Conservation (phyloP, 2,113 vertebrate genomes). For the Ptychochromis oligacanthus region DNA sequence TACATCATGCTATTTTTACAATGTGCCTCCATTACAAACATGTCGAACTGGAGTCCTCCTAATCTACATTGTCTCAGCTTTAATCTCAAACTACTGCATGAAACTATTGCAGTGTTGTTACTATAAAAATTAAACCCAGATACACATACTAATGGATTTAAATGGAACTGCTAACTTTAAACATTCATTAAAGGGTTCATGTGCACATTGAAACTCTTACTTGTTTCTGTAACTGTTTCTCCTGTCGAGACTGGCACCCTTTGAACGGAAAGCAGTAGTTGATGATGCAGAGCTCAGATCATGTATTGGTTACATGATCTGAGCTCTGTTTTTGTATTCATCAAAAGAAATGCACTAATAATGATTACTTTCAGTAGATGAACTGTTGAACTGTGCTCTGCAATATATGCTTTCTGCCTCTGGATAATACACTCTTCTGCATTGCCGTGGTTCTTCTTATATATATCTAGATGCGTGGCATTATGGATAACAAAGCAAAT, state of each 20-base stretch:
- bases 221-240: conserved; percentile 1
- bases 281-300: too few species aligned
- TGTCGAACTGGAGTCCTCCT: neutral
- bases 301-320: too few species aligned
- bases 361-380: neutral
- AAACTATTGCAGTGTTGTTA: neutral
- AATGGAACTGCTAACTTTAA: neutral
- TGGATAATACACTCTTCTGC: neutral
- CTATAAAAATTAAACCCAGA: neutral
- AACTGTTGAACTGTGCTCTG: neutral
- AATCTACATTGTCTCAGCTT: conserved; percentile 3
- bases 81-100: neutral
- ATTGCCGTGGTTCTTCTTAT: conserved; percentile 30
- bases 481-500: neutral
- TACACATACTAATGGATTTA: neutral
- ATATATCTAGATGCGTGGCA: neutral
- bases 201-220: neutral
- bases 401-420: conserved; percentile 10
- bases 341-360: neutral
- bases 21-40: conserved; percentile 14
- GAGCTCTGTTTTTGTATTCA: neutral
- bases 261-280: too few species aligned
- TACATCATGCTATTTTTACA: conserved; percentile 48
- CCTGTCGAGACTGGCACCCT: too few species aligned
- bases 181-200: neutral